Conservation (phyloP, 2,888 invertebrate species). For the Himalopsyche japonica region DNA sequence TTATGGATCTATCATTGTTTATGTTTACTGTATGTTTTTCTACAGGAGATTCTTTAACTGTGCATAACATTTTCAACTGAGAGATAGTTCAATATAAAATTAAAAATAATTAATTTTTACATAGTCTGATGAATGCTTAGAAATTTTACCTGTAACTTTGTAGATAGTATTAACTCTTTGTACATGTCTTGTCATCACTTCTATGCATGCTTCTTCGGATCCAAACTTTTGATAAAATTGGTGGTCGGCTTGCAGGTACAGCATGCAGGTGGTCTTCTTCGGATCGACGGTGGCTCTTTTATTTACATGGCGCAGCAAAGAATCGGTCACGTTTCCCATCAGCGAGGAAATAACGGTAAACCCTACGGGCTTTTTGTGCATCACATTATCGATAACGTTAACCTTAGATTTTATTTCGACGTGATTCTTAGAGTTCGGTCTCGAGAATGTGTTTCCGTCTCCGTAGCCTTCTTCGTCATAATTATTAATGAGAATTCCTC, state of each 20-base stretch:
- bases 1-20: too few species aligned
- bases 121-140: background rate
- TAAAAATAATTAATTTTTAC: too few species aligned
- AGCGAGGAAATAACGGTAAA: slow-evolving; percentile 51
- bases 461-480: slow-evolving; percentile 51
- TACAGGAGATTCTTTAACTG: too few species aligned
- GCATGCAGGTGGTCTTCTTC: slow-evolving; percentile 89
- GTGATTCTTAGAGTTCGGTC: slow-evolving; percentile 69
- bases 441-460: slow-evolving; percentile 45
- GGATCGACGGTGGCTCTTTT: slow-evolving; percentile 77
- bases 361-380: slow-evolving; percentile 62
- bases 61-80: too few species aligned
- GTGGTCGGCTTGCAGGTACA: slow-evolving; percentile 95
- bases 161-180: slow-evolving; percentile 91
- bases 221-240: slow-evolving; percentile 94
- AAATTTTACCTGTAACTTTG: slow-evolving; percentile 72
- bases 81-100: too few species aligned
- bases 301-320: slow-evolving; percentile 63
- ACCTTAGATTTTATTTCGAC: slow-evolving; percentile 69
- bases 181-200: slow-evolving; percentile 92
- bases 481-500: slow-evolving; percentile 45
- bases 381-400: slow-evolving; percentile 66
- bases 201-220: slow-evolving; percentile 91
- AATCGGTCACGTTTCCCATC: slow-evolving; percentile 53
- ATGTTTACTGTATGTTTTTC: too few species aligned